Percentiles rank a stretch among this genome's conserved stretches.
Evolutionary conservation across 2,113 vertebrate species (phyloP).

Genomic region (Erythrocercus mccallii): DNA sequence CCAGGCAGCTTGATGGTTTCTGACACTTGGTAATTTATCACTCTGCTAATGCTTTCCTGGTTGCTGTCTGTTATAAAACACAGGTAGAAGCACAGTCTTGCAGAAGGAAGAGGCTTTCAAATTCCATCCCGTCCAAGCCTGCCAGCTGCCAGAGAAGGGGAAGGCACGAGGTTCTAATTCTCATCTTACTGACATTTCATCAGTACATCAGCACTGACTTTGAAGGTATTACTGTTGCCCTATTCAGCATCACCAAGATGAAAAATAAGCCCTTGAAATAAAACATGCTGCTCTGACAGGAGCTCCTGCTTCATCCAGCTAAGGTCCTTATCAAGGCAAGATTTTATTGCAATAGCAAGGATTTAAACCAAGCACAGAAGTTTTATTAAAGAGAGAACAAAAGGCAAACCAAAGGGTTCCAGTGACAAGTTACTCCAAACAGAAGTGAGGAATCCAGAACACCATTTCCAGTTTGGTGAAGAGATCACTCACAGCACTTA

Average conservation of each 20-base stretch:
- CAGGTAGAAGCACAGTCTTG: neutral
- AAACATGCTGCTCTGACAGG: neutral
- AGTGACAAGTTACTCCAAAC: neutral
- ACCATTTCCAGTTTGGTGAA: neutral
- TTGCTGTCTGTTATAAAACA: neutral
- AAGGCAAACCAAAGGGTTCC: neutral
- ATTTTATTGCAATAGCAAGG: neutral
- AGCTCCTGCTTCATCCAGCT: neutral
- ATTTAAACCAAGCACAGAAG: neutral
- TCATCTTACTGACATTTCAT: neutral
- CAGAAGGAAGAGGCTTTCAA: neutral
- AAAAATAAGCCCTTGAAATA: constrained; percentile 17
- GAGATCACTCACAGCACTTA: neutral
- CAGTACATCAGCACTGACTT: neutral
- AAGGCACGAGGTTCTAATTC: neutral
- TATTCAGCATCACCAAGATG: neutral
- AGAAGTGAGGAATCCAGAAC: neutral
- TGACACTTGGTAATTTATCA: neutral
- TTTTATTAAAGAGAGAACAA: neutral
- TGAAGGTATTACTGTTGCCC: neutral
- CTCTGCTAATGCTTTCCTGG: neutral
- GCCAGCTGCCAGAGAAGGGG: neutral
- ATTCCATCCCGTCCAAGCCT: neutral
- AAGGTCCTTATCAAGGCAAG: neutral
- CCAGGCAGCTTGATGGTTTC: neutral